A percentile compares a stretch with the other conserved stretches of the same genome.
Conservation (phyloP, 2,113 vertebrate species). For the Hippocampus zosterae region DNA sequence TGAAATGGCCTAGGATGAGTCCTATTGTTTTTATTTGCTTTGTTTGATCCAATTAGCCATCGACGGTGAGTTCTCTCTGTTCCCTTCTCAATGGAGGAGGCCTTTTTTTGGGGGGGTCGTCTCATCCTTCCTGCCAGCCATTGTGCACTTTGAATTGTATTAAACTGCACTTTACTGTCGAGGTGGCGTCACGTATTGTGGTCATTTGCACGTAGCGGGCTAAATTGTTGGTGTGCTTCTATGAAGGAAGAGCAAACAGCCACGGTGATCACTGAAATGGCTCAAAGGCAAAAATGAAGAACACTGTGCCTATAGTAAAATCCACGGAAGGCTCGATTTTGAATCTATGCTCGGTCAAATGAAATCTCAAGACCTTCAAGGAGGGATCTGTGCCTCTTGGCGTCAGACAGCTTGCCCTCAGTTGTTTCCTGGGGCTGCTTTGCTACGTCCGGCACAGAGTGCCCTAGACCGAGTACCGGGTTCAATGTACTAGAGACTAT, state of each 20-base stretch:
- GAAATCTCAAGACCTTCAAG: too few relatives aligned
- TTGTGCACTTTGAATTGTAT: slow-evolving; percentile 5
- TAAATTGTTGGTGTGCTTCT: neutral
- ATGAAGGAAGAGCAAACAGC: neutral
- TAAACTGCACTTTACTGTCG: neutral
- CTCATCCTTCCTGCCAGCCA: neutral
- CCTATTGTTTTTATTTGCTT: slow-evolving; percentile 26
- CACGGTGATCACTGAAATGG: neutral
- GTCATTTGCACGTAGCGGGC: neutral
- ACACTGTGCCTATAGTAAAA: too few relatives aligned
- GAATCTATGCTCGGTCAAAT: too few relatives aligned
- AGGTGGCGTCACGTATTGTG: neutral
- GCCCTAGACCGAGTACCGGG: neutral
- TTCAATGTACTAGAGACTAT: neutral
- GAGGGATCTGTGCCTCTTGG: too few relatives aligned
- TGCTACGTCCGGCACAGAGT: too few relatives aligned
- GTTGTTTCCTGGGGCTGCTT: too few relatives aligned
- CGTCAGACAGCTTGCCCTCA: too few relatives aligned
- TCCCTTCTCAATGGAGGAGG: neutral
- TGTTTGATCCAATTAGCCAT: slow-evolving; percentile 23
- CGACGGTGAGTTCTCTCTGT: neutral
- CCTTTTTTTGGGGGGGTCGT: neutral
- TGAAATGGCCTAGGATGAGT: neutral
- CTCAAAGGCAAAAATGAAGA: neutral
- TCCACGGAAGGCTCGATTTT: too few relatives aligned